Conservation (phyloP, 2,888 invertebrate species). For the Agapostemon virescens region DNA sequence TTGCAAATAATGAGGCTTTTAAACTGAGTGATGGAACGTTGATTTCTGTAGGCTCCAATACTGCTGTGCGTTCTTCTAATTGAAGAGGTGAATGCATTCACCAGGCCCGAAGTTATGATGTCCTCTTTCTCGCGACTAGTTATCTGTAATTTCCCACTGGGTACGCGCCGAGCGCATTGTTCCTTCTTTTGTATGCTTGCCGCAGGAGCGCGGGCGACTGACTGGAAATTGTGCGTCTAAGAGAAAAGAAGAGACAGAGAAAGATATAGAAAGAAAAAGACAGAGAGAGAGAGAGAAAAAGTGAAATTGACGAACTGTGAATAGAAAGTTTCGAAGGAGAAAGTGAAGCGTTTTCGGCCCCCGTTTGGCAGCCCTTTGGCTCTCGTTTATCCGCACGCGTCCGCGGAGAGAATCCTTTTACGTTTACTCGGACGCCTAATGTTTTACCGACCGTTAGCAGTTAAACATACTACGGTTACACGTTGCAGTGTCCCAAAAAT, state of each 20-base stretch:
- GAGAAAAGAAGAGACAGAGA: not conserved
- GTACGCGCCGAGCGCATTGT: slow-evolving; percentile 55
- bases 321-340: not conserved
- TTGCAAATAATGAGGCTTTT: not conserved
- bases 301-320: not conserved
- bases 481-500: no score
- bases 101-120: slow-evolving; percentile 38
- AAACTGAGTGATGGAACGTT: no score
- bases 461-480: no score
- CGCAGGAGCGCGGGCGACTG: slow-evolving; percentile 29
- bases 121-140: slow-evolving; percentile 31
- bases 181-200: slow-evolving; percentile 62
- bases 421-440: slow-evolving; percentile 35
- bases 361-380: not conserved
- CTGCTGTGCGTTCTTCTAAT: not conserved
- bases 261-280: not conserved
- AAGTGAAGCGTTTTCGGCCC: slow-evolving; percentile 1
- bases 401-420: slow-evolving; percentile 45
- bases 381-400: slow-evolving; percentile 17
- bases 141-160: slow-evolving; percentile 57
- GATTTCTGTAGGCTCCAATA: not conserved
- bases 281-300: not conserved
- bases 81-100: slow-evolving; percentile 45
- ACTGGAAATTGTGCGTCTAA: not conserved
- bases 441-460: no score